Percentiles rank a stretch among this genome's conserved stretches.
Evolutionary conservation across 2,113 vertebrate genomes (phyloP).

Genomic region (Elaphurus davidianus): DNA sequence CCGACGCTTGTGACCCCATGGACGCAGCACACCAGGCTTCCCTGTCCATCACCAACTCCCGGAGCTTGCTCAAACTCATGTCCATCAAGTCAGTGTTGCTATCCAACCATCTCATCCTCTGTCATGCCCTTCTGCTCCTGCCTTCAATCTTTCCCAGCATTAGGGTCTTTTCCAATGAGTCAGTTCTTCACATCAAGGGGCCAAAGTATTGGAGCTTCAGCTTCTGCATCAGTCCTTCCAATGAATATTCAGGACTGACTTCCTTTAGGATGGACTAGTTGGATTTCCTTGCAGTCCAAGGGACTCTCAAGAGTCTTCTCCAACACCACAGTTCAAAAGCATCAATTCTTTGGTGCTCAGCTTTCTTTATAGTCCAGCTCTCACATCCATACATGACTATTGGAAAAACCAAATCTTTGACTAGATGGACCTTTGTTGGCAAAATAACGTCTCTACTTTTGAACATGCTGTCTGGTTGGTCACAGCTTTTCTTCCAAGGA

Average conservation of each 20-base stretch:
- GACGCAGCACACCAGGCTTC: not conserved
- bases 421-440: not conserved
- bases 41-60: not conserved
- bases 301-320: not conserved
- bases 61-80: not conserved
- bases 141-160: not conserved
- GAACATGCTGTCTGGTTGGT: not conserved
- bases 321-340: not conserved
- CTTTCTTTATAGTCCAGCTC: not conserved
- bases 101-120: not conserved
- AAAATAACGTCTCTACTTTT: not conserved
- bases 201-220: not conserved
- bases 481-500: not conserved
- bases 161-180: not conserved
- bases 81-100: not conserved
- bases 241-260: not conserved
- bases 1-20: not conserved
- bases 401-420: not conserved
- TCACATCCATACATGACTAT: not conserved
- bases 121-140: not conserved
- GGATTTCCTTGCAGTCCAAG: not conserved
- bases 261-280: not conserved
- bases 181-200: not conserved
- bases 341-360: not conserved
- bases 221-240: not conserved